These are phyloP conservation scores for Habrosyne pyritoides DNA, from an alignment of 2,888 invertebrate species.

Conservation along the genomic window DNA sequence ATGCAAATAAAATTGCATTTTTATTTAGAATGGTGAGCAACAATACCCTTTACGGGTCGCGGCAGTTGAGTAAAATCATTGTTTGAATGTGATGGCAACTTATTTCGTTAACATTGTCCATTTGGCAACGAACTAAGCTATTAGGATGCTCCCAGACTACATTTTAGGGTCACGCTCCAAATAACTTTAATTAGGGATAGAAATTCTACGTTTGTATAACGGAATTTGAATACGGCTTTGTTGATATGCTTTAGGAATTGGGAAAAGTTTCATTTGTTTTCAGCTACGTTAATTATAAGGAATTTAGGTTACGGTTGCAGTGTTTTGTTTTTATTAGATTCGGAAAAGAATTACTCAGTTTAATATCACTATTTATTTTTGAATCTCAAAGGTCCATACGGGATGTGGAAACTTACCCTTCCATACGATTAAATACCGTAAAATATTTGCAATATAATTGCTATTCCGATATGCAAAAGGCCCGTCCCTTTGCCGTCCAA, in stretches of 20 bases:
- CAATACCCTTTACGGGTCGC: neutral
- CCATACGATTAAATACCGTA: too few relatives aligned
- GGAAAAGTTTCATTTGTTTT: conserved; percentile 29
- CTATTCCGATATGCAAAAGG: too few relatives aligned
- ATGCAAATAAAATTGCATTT: neutral
- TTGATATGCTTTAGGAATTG: conserved; percentile 20
- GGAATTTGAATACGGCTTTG: conserved; percentile 25
- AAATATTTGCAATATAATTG: too few relatives aligned
- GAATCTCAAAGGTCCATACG: too few relatives aligned
- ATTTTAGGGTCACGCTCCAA: conserved; percentile 46
- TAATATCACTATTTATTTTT: too few relatives aligned
- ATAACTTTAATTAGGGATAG: conserved; percentile 54
- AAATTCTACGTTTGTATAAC: conserved; percentile 36
- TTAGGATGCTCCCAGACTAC: conserved; percentile 43
- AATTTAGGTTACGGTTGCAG: neutral
- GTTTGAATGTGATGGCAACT: conserved; percentile 8
- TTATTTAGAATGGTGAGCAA: neutral
- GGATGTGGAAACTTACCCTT: too few relatives aligned
- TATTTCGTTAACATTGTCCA: conserved; percentile 40
- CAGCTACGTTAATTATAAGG: conserved; percentile 8
- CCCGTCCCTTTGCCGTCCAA: too few relatives aligned
- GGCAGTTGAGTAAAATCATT: neutral
- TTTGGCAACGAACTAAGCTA: conserved; percentile 44
- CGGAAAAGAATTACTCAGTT: too few relatives aligned
- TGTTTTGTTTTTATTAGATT: neutral